These are phyloP conservation scores for Poeciliopsis presidionis DNA, from an alignment of 2,797 vertebrate species.

Conservation along the genomic window DNA sequence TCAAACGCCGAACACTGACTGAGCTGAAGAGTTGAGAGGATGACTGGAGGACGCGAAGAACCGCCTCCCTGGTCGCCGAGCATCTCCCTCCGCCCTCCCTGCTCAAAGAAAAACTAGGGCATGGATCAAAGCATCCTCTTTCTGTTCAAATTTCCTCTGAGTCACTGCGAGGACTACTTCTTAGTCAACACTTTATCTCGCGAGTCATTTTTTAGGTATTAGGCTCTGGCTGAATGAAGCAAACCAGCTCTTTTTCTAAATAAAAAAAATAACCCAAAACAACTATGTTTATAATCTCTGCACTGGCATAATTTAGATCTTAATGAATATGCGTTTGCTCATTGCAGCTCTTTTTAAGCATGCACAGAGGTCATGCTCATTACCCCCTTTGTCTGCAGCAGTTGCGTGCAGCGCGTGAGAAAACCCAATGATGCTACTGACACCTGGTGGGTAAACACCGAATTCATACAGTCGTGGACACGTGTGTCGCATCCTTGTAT, in stretches of 20 bases:
- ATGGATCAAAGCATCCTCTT: slow-evolving; percentile 29
- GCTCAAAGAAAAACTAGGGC: slow-evolving; percentile 62
- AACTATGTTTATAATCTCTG: background rate
- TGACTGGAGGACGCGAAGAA: slow-evolving; percentile 64
- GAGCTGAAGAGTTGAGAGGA: slow-evolving; percentile 46
- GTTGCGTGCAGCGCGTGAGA: background rate
- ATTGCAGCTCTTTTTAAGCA: background rate
- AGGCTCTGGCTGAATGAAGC: background rate
- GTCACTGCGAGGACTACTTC: background rate
- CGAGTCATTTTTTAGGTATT: background rate
- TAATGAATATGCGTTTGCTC: background rate
- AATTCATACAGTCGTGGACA: background rate
- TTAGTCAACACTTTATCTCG: background rate
- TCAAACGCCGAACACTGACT: slow-evolving; percentile 46
- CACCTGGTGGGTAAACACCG: background rate
- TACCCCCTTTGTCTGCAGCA: background rate
- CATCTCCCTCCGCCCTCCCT: slow-evolving; percentile 63
- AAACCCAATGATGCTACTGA: background rate
- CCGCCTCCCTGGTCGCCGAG: slow-evolving; percentile 60
- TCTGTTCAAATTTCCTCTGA: background rate
- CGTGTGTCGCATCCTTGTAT: background rate
- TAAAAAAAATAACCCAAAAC: background rate
- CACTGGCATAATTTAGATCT: background rate
- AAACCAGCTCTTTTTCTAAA: background rate
- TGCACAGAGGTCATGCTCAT: background rate